Evolutionary conservation across 2,888 invertebrate species (phyloP).

Genomic region (Nesidiocoris tenuis): DNA sequence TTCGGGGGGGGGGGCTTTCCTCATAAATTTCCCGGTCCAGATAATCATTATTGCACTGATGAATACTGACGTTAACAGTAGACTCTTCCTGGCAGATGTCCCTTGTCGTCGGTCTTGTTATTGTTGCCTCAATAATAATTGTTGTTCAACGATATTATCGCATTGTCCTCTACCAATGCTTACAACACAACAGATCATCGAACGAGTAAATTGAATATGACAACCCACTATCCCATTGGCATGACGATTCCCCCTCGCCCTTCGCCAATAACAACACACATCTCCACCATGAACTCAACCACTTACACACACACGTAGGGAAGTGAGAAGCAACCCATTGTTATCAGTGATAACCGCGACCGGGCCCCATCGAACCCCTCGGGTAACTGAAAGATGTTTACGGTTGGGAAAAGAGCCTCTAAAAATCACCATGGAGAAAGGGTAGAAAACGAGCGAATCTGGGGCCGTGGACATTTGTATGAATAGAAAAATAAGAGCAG

Average conservation of each 20-base stretch:
- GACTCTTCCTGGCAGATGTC: too few species aligned
- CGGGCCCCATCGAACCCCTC: background rate
- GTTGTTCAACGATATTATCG: background rate
- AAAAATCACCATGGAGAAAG: slow-evolving; percentile 5
- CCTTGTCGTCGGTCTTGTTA: too few species aligned
- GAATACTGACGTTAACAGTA: too few species aligned
- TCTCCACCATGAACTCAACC: background rate
- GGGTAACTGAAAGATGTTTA: slow-evolving; percentile 17
- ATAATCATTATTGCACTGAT: too few species aligned
- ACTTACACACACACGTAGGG: background rate
- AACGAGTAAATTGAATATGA: background rate
- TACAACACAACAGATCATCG: background rate
- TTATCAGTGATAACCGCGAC: background rate
- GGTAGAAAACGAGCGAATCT: slow-evolving; percentile 6
- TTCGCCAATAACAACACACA: background rate
- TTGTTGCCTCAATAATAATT: background rate
- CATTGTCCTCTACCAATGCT: background rate
- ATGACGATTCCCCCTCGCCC: background rate
- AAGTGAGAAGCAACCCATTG: background rate
- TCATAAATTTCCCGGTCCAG: too few species aligned
- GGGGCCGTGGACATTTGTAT: slow-evolving; percentile 15
- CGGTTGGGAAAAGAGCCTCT: slow-evolving; percentile 6
- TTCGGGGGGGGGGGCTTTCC: too few species aligned
- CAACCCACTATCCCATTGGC: background rate
- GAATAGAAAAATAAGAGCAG: slow-evolving; percentile 38